phyloP scores from a whole-genome alignment of 2,113 vertebrate species.

The Bubo blakistoni region DNA sequence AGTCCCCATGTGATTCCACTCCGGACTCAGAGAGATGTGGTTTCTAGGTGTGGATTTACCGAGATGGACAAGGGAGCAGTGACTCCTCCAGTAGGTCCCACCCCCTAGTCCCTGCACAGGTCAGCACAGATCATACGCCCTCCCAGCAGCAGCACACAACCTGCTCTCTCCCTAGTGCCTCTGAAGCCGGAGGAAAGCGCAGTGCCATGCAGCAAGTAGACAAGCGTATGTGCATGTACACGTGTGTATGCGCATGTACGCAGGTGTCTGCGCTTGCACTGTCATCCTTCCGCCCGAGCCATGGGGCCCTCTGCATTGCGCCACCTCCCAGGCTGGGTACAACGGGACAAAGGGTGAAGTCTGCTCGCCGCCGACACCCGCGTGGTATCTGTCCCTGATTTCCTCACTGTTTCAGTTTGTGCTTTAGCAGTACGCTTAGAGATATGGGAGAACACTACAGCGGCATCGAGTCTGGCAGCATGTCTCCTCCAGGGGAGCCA shows the following conservation, averaged over 20 bases:
- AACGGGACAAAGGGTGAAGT: not conserved
- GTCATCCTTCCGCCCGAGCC: not conserved
- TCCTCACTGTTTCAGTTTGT: not conserved
- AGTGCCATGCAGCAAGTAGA: not conserved
- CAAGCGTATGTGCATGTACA: too few species aligned
- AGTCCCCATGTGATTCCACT: not conserved
- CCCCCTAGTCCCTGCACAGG: not conserved
- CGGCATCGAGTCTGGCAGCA: not conserved
- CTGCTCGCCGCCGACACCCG: accelerated
- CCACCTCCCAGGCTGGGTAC: not conserved
- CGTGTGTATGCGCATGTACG: accelerated
- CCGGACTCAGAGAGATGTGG: accelerated
- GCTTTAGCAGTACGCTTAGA: not conserved
- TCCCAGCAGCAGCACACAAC: not conserved
- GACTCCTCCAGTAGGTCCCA: not conserved
- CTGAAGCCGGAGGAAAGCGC: not conserved
- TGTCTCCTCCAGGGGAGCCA: not conserved
- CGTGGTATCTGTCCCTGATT: not conserved
- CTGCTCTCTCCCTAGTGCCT: not conserved
- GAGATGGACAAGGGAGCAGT: not conserved
- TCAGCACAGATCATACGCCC: accelerated
- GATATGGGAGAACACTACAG: not conserved
- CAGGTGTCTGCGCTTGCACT: not conserved
- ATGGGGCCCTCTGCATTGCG: accelerated
- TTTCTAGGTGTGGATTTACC: not conserved